A percentile compares a stretch with the other conserved stretches of the same genome.
Conservation (phyloP, 2,888 invertebrate genomes). For the Cheilosia grossa region DNA sequence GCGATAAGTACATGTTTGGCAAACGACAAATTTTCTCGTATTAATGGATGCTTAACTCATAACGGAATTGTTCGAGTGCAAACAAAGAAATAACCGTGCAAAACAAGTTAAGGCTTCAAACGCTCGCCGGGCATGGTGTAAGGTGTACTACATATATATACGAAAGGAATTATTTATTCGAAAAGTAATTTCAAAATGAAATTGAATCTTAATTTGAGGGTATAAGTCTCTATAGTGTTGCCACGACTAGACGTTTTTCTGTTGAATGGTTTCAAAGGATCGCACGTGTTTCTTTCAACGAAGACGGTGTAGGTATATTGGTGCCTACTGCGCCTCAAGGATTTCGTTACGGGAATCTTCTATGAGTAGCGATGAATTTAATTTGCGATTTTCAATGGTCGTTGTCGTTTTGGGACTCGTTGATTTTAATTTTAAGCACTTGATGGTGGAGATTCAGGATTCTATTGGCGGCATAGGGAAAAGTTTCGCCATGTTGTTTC, state of each 20-base stretch:
- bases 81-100: conserved; percentile 6
- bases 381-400: conserved; percentile 38
- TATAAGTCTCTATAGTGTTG: conserved; percentile 8
- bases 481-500: neutral
- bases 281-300: conserved; percentile 17
- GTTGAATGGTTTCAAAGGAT: conserved; percentile 46
- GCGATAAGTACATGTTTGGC: conserved; percentile 50
- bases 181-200: conserved; percentile 63
- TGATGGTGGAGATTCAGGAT: neutral
- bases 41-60: conserved; percentile 67
- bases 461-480: conserved; percentile 6
- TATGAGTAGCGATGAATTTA: conserved; percentile 32
- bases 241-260: conserved; percentile 27
- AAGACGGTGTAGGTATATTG: neutral
- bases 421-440: too few relatives aligned
- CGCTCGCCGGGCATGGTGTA: neutral
- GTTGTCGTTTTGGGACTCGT: neutral
- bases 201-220: conserved; percentile 59
- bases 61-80: conserved; percentile 59
- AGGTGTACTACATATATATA: conserved; percentile 41
- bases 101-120: conserved; percentile 26
- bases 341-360: neutral
- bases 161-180: conserved; percentile 58
- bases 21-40: conserved; percentile 38
- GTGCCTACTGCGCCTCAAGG: neutral